phyloP scores from a whole-genome alignment of 2,888 invertebrate genomes.

The Ischnura elegans region DNA sequence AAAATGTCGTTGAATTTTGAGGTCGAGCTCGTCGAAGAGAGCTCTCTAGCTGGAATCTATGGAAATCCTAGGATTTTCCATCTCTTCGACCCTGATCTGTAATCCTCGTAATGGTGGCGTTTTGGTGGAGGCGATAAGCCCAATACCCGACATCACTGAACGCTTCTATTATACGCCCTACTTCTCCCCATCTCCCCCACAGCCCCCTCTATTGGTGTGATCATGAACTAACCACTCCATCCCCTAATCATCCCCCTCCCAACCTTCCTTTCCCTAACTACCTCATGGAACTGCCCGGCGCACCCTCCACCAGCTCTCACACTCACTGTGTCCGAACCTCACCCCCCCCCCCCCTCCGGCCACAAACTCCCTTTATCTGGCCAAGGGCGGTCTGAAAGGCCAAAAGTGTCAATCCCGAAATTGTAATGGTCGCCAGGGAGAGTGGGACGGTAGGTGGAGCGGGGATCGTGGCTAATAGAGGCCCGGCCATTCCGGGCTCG shows the following conservation, averaged over 20 bases:
- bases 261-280: too few relatives aligned
- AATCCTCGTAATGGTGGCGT: conserved; percentile 55
- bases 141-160: background rate
- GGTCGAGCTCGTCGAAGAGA: background rate
- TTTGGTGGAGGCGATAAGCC: conserved; percentile 54
- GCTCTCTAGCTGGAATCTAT: background rate
- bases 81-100: conserved; percentile 54
- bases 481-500: conserved; percentile 9
- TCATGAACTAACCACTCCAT: background rate
- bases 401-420: conserved; percentile 51
- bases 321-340: background rate
- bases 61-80: conserved; percentile 62
- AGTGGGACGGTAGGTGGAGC: background rate
- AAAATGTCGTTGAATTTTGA: conserved; percentile 27
- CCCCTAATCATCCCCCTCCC: background rate
- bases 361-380: background rate
- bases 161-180: background rate
- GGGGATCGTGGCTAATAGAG: background rate
- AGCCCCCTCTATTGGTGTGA: background rate
- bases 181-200: background rate
- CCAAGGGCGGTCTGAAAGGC: conserved; percentile 32
- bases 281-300: background rate
- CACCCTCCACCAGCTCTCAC: background rate
- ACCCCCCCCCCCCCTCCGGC: background rate
- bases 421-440: conserved; percentile 31